phyloP scores from a whole-genome alignment of 1,140 invertebrate genomes.

The Hermetia illucens region DNA sequence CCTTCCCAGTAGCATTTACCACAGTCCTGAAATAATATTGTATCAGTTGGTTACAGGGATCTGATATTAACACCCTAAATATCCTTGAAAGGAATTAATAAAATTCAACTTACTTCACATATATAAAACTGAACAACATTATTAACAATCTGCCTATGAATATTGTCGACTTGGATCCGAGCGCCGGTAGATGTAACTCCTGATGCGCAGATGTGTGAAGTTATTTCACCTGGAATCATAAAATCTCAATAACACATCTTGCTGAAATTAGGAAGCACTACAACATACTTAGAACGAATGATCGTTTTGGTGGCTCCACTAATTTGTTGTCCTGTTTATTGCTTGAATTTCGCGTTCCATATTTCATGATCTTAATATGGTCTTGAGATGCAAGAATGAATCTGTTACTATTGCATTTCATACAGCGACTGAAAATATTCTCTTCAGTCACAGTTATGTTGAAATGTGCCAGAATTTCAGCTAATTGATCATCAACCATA shows the following conservation, averaged over 20 bases:
- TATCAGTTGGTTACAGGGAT: not conserved
- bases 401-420: constrained; percentile 44
- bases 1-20: constrained; percentile 54
- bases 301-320: constrained; percentile 18
- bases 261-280: constrained; percentile 13
- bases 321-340: not conserved
- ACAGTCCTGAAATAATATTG: constrained; percentile 26
- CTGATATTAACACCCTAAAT: not conserved
- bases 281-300: constrained; percentile 9
- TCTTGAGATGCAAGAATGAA: constrained; percentile 34
- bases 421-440: constrained; percentile 53
- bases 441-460: constrained; percentile 40
- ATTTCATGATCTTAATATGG: constrained; percentile 28
- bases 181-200: constrained; percentile 25
- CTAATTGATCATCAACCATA: constrained; percentile 36
- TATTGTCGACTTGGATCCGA: constrained; percentile 35
- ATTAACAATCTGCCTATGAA: constrained; percentile 34
- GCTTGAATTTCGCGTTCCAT: constrained; percentile 6
- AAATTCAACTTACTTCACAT: constrained; percentile 30
- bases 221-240: constrained; percentile 19
- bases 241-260: constrained; percentile 10
- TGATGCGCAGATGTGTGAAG: constrained; percentile 24
- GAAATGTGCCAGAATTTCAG: constrained; percentile 44
- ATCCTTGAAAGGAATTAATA: not conserved
- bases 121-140: constrained; percentile 39